Evolutionary conservation across 2,113 vertebrate species (phyloP), one percentile per base, ranked within the genome.

Genomic region (Pongo abelii): DNA sequence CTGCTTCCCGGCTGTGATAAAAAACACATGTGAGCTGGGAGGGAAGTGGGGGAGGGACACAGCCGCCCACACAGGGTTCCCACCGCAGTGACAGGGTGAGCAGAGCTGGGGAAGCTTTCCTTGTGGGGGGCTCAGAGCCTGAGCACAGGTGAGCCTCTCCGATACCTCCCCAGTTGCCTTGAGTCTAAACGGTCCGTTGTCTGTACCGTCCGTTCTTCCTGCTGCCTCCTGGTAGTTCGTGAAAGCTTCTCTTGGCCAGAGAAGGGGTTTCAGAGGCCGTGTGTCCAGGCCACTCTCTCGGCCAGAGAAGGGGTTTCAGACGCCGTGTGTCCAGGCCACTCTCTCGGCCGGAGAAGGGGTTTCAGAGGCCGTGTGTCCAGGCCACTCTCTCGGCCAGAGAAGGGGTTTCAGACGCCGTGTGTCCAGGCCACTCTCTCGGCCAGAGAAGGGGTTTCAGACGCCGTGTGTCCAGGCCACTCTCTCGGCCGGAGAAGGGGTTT

Each of bases 161-260:
- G 0, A 6, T 2, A 0, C 2, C 8, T 46, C 8, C 22, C 1
- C 32, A 13, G 8, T 8, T 1, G 16, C 5, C 1, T 0, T 7
- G 74, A 16, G 6, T 27, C 11, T 8, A 0, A 3, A 17, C 0
- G 1, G 59, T 5, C 3, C 0, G 22, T 22, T 3, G 20, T 22
- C 20, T 0, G 14, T 14, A 0, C 11, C 16, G 6, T 86, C 22
- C 4, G 1, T 3, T 18, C 3, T 81, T 27, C 52, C 25, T 40
- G 2, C 5, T 23, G 22, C 10, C 18, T 13, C 5, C 8, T 18
- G 1, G 3, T 17, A 32, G 48, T 43, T 1, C 12, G 9, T 23
- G 61, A 69, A 43, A 35, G 12, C 46, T 40, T 11, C 35, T 12
- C 18, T 17, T 17, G 12, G 84, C 18, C 55, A 5, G n/a, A 16